Conservation (phyloP, 2,888 invertebrate genomes). For the Cheilosia vulpina region DNA sequence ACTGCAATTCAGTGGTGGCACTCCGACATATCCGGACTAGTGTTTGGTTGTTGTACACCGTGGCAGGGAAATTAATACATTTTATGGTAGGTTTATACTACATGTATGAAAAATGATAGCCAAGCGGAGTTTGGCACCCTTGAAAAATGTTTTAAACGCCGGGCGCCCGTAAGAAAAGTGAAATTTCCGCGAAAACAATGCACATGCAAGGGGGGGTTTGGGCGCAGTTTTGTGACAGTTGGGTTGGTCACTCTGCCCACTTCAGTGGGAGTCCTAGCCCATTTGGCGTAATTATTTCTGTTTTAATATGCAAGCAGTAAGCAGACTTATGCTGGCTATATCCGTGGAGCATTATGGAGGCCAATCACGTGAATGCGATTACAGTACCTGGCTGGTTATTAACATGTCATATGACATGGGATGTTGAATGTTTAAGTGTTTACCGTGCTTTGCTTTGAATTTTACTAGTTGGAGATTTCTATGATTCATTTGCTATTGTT, state of each 20-base stretch:
- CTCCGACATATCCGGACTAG: constrained; percentile 24
- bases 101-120: constrained; percentile 42
- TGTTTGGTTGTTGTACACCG: constrained; percentile 10
- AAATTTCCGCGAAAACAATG: constrained; percentile 58
- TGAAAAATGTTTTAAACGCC: constrained; percentile 44
- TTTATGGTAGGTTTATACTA: constrained; percentile 30
- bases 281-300: constrained; percentile 36
- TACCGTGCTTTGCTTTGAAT: neutral
- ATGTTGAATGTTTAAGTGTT: neutral
- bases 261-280: neutral
- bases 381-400: constrained; percentile 35
- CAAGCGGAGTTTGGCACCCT: constrained; percentile 61
- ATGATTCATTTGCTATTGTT: neutral
- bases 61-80: constrained; percentile 57
- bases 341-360: constrained; percentile 29
- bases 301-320: neutral
- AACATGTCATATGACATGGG: constrained; percentile 15
- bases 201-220: constrained; percentile 25
- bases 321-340: constrained; percentile 2
- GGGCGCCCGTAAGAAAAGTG: constrained; percentile 43
- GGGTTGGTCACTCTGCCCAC: constrained; percentile 57
- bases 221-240: constrained; percentile 32
- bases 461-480: neutral
- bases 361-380: constrained; percentile 49
- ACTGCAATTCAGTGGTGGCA: constrained; percentile 33